A percentile compares a stretch with the other conserved stretches of the same genome.
Conservation (phyloP, 2,888 invertebrate genomes). For the Choreutis nemorana region DNA sequence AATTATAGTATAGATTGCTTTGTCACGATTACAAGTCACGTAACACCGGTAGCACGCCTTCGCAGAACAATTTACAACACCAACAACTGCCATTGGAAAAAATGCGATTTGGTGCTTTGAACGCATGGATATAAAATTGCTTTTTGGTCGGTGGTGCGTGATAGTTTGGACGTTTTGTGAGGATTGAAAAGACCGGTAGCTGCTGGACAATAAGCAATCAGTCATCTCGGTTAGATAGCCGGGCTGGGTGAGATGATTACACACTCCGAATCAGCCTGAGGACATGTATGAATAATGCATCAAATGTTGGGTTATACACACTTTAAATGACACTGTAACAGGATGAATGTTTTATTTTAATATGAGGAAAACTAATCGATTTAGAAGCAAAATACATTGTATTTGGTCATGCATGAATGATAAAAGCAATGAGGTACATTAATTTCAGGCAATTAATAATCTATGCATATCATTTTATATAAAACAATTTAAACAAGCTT, state of each 20-base stretch:
- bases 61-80: conserved; percentile 5
- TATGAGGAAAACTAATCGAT: no score
- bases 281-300: conserved; percentile 37
- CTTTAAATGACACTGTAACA: no score
- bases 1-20: conserved; percentile 3
- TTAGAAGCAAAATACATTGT: no score
- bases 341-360: no score
- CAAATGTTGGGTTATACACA: no score
- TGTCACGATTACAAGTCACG: conserved; percentile 10
- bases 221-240: conserved; percentile 50
- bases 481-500: no score
- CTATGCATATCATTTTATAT: no score
- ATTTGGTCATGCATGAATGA: no score
- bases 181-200: conserved; percentile 52
- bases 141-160: conserved; percentile 14
- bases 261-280: conserved; percentile 31
- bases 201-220: conserved; percentile 56
- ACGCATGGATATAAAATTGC: conserved; percentile 11
- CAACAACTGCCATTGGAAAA: no score
- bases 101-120: conserved; percentile 13
- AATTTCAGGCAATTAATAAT: no score
- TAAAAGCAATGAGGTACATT: no score
- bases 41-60: conserved; percentile 23
- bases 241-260: conserved; percentile 49
- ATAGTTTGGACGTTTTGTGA: conserved; percentile 18